A percentile compares a stretch with the other conserved stretches of the same genome.
phyloP scores from a whole-genome alignment of 1,140 invertebrate genomes.

The Meloidogyne floridensis region DNA sequence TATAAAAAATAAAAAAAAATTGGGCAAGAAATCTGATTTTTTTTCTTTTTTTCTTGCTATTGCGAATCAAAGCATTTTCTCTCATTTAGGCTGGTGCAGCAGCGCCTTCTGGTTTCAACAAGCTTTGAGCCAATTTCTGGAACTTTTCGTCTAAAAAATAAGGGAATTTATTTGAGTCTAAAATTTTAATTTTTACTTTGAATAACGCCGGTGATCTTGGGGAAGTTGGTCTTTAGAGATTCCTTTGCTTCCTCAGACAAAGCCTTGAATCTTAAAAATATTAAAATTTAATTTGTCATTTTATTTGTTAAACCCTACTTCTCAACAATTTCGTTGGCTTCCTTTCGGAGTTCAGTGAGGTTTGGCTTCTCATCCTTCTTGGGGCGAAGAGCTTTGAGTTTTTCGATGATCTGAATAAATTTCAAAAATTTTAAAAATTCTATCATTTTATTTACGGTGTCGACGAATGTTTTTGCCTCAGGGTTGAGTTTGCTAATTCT shows the following conservation, averaged over 20 bases:
- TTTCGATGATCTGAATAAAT: constrained; percentile 48
- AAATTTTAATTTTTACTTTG: constrained; percentile 37
- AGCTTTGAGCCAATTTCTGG: constrained; percentile 53
- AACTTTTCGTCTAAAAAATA: constrained; percentile 60
- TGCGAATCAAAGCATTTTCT: neutral
- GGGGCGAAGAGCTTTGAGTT: constrained; percentile 43
- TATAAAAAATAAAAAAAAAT: neutral
- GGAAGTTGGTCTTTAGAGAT: constrained; percentile 47
- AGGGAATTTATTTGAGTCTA: neutral
- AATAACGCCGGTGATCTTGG: constrained; percentile 51
- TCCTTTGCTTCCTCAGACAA: constrained; percentile 50
- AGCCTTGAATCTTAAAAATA: constrained; percentile 37
- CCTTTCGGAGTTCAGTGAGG: constrained; percentile 46
- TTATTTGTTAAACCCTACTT: constrained; percentile 9
- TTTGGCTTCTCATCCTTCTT: constrained; percentile 54
- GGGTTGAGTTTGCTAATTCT: constrained; percentile 39
- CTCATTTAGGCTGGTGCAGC: constrained; percentile 27
- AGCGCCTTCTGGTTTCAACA: constrained; percentile 51
- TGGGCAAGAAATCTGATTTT: neutral
- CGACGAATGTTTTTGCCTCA: constrained; percentile 53
- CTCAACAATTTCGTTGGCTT: constrained; percentile 44
- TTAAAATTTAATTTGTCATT: constrained; percentile 12
- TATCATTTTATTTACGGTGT: constrained; percentile 26
- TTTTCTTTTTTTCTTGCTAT: neutral
- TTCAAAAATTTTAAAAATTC: neutral